These are phyloP conservation scores for Gobiocypris rarus DNA, from an alignment of 2,113 vertebrate species.

Conservation along the genomic window DNA sequence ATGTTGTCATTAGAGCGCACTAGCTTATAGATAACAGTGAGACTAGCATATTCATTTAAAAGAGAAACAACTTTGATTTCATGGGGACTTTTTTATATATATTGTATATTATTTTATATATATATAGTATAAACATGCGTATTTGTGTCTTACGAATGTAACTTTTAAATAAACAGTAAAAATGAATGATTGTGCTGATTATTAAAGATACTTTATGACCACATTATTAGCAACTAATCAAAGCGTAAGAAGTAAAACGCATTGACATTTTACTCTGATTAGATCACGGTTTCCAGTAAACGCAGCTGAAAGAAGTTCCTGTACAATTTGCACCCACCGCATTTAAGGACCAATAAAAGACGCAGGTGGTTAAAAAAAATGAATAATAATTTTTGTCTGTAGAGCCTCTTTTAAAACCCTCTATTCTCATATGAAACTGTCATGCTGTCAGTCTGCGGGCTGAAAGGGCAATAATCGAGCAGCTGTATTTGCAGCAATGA, in stretches of 20 bases:
- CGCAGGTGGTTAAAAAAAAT: conserved; percentile 44
- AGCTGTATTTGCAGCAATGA: conserved; percentile 69
- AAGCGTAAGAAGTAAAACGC: neutral
- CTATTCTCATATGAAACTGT: conserved; percentile 67
- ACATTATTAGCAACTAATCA: neutral
- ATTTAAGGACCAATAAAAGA: conserved; percentile 48
- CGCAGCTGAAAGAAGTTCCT: neutral
- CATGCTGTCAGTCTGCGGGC: conserved; percentile 65
- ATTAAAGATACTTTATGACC: neutral
- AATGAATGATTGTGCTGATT: neutral
- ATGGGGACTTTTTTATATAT: too few relatives aligned
- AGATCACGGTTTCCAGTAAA: conserved; percentile 27
- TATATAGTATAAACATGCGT: too few relatives aligned
- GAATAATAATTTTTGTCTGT: conserved; percentile 48
- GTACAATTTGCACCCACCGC: conserved; percentile 23
- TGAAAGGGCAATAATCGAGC: conserved; percentile 63
- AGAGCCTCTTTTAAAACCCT: conserved; percentile 62
- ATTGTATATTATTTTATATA: too few relatives aligned
- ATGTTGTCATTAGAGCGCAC: too few relatives aligned
- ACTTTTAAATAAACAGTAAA: too few relatives aligned
- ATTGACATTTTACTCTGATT: conserved; percentile 6
- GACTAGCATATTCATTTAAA: too few relatives aligned
- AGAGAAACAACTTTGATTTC: too few relatives aligned
- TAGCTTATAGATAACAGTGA: too few relatives aligned
- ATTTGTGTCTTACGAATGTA: too few relatives aligned